Evolutionary conservation across 2,797 vertebrate genomes (phyloP), one percentile per base, ranked within the genome.

Genomic region (Lacerta bilineata): DNA sequence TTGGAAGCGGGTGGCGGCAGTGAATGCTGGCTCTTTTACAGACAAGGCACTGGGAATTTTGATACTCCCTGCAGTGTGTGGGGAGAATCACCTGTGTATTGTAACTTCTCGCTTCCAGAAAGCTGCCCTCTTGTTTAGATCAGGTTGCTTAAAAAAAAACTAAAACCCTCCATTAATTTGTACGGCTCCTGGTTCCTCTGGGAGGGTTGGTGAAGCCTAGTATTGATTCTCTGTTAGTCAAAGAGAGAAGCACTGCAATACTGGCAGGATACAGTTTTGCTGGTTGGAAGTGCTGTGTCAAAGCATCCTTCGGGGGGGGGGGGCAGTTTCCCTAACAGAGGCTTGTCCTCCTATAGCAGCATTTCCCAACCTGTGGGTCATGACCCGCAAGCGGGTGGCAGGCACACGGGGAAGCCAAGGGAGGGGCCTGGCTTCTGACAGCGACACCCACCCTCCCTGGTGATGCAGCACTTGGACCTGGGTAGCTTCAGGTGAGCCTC

Each of bases 191-290:
- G 69, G 43, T 23, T 17, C 23, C 69, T 8, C 20, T 27, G 61
- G 43, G 69, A 71, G 20, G 27, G 25, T 27, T 8, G 6, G 20
- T 13, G 33, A 2, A 3, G 46, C 55, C 50, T 0, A 36, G n/a
- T 2, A 18, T 81, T 82, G 33, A 78, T 77, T 86, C 89, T 89
- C 88, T 84, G 88, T 90, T 91, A 89, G 77, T 64, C 10, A 55
- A 55, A 66, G 23, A 78, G 61, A 84, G 39, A 84, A 87, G 77
- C 83, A 41, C 4, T 27, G 46, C 43, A 64, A 89, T 91, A 86
- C 89, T 92, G 86, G 43, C 33, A 84, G 69, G 33, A 17, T 27
- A 4, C 3, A 75, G 27, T 74, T 39, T 59, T 39, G 46, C n/a
- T 27, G 64, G 33, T 50, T 41, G 61, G 59, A 81, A 33, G 80